Conservation (phyloP, 2,113 vertebrate genomes). For the Corapipo altera region DNA sequence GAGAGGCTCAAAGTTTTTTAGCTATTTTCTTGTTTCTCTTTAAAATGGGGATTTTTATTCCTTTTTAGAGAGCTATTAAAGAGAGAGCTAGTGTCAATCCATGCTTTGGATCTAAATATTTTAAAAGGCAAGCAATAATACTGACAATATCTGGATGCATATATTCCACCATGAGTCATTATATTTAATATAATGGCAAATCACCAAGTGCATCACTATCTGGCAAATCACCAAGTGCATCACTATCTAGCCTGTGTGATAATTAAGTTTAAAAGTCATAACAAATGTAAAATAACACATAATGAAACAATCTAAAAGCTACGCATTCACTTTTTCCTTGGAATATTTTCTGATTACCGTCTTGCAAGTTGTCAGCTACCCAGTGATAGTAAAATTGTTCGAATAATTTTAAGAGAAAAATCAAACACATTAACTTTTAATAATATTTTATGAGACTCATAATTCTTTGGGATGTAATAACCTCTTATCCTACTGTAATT, state of each 20-base stretch:
- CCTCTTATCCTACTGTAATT: slow-evolving; percentile 32
- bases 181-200: slow-evolving; percentile 26
- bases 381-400: slow-evolving; percentile 56
- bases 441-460: slow-evolving; percentile 61
- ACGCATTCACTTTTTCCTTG: background rate
- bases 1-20: background rate
- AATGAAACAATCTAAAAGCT: slow-evolving; percentile 44
- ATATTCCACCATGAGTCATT: slow-evolving; percentile 35
- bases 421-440: slow-evolving; percentile 65
- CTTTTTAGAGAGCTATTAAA: background rate
- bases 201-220: background rate
- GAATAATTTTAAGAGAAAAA: slow-evolving; percentile 64
- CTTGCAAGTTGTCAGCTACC: slow-evolving; percentile 25
- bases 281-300: slow-evolving; percentile 51
- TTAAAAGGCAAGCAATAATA: slow-evolving; percentile 38
- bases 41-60: background rate
- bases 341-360: slow-evolving; percentile 46
- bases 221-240: slow-evolving; percentile 23
- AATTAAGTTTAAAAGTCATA: slow-evolving; percentile 62
- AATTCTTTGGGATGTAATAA: slow-evolving; percentile 59
- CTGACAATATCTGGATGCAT: slow-evolving; percentile 25
- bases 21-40: background rate
- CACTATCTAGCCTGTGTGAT: slow-evolving; percentile 21
- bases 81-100: background rate
- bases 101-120: slow-evolving; percentile 26